Evolutionary conservation across 2,113 vertebrate species (phyloP), one percentile per base, ranked within the genome.

Genomic region (Myodes glareolus): DNA sequence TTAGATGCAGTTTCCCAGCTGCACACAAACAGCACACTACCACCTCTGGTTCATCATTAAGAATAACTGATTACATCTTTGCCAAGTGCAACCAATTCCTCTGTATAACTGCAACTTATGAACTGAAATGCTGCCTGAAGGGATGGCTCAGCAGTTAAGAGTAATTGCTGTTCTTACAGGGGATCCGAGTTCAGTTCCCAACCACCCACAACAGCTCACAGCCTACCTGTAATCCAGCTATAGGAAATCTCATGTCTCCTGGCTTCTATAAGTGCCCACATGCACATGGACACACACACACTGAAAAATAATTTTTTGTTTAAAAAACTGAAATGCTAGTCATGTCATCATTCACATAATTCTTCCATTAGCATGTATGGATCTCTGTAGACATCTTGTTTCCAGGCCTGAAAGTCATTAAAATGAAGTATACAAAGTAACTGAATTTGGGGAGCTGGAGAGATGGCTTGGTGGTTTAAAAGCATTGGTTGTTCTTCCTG

Each of bases 331-430:
- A 67, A 78, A 78, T 55, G 36, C 45, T 10, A 39, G 13, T 5
- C 76, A 82, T 39, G 55, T 29, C 55, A 10, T 73, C 70, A 58
- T 55, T 81, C 33, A 81, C 21, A 61, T 42, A 84, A 7, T 73
- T 73, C 39, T 63, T 72, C 21, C 36, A 67, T 55, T 63, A 65
- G 76, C 50, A 73, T 90, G 50, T 58, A 42, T 23, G 65, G 47
- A 75, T 89, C 63, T 75, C 65, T 47, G 23, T 36, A 90, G 31
- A 33, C 23, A 63, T 25, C 27, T 81, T 84, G 95, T 85, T 58
- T 81, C 63, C 75, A 68, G 55, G 72, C 52, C 70, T 84, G 36
- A 92, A 84, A 96, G n/a, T 94, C 13, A 88, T 47, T 92, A 70
- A 84, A 96, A 80, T 75, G 50, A 92, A 67, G 58, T 42, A 36